Conservation (phyloP, 2,888 invertebrate genomes). For the Ecliptopera silaceata region DNA sequence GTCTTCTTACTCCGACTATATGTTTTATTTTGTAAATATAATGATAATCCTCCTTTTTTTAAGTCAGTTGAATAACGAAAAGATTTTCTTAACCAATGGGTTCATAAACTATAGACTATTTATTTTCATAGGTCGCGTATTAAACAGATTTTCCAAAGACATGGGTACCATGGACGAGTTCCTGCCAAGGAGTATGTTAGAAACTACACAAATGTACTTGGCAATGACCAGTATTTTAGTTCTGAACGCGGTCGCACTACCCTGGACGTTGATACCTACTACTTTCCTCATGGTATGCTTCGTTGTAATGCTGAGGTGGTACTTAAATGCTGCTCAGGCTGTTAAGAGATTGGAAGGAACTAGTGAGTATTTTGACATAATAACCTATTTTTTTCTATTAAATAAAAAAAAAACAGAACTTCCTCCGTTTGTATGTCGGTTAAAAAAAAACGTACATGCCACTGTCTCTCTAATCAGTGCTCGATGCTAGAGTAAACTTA, state of each 20-base stretch:
- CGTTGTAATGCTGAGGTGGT: constrained; percentile 85
- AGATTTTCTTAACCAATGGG: too few relatives aligned
- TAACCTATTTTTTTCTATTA: too few relatives aligned
- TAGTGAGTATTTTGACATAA: constrained; percentile 74
- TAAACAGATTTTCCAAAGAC: constrained; percentile 93
- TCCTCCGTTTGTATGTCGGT: too few relatives aligned
- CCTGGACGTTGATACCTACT: constrained; percentile 73
- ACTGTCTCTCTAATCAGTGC: too few relatives aligned
- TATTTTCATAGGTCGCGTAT: constrained; percentile 76
- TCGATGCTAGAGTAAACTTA: too few relatives aligned
- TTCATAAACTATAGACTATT: neutral
- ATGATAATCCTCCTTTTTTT: too few relatives aligned
- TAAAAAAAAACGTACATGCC: too few relatives aligned
- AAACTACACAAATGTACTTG: constrained; percentile 83
- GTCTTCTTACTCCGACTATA: too few relatives aligned
- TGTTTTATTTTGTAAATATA: too few relatives aligned
- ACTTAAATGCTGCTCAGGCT: constrained; percentile 88
- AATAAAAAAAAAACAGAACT: too few relatives aligned
- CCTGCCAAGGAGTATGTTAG: constrained; percentile 85
- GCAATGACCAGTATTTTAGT: constrained; percentile 62
- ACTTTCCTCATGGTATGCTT: constrained; percentile 79
- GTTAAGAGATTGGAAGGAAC: constrained; percentile 89
- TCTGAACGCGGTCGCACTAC: constrained; percentile 67
- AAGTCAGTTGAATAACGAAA: too few relatives aligned
- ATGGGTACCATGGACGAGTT: constrained; percentile 90